These are phyloP conservation scores for Ondatra zibethicus DNA, from an alignment of 2,113 vertebrate genomes.

Conservation along the genomic window DNA sequence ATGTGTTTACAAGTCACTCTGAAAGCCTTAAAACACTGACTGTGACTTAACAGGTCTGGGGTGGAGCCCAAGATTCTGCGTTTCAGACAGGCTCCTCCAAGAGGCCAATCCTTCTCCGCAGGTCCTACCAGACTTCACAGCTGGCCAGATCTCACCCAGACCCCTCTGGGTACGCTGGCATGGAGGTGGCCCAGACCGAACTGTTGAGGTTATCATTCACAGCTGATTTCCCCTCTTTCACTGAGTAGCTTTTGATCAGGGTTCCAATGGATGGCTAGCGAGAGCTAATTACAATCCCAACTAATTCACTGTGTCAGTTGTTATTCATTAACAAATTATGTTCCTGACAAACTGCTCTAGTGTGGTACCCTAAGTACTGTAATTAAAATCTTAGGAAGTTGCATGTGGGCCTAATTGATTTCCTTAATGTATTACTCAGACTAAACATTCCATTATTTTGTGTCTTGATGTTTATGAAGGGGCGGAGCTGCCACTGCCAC, in stretches of 20 bases:
- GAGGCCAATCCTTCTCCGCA: not conserved
- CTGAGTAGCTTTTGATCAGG: constrained; percentile 78
- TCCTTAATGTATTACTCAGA: constrained; percentile 83
- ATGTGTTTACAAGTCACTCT: not conserved
- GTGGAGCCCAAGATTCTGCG: not conserved
- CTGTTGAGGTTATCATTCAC: constrained; percentile 70
- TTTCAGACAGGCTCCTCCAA: not conserved
- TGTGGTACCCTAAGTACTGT: constrained; percentile 82
- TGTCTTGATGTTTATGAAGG: constrained; percentile 79
- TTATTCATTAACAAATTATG: constrained; percentile 84
- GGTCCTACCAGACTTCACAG: not conserved
- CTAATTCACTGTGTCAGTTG: constrained; percentile 82
- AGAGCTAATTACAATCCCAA: constrained; percentile 81
- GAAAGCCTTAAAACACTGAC: not conserved
- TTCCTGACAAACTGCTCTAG: constrained; percentile 83
- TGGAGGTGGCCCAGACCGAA: constrained; percentile 8
- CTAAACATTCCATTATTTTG: constrained; percentile 82
- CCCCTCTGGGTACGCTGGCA: not conserved
- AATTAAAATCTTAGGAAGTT: constrained; percentile 84
- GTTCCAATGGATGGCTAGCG: constrained; percentile 79
- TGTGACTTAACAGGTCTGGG: not conserved
- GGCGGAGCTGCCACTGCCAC: constrained; percentile 60
- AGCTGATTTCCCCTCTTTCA: constrained; percentile 71
- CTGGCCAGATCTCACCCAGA: not conserved
- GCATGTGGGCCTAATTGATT: constrained; percentile 83